Evolutionary conservation across 2,797 vertebrate genomes (phyloP), one percentile per base, ranked within the genome.

Genomic region (Sebastiscus albofasciatus): DNA sequence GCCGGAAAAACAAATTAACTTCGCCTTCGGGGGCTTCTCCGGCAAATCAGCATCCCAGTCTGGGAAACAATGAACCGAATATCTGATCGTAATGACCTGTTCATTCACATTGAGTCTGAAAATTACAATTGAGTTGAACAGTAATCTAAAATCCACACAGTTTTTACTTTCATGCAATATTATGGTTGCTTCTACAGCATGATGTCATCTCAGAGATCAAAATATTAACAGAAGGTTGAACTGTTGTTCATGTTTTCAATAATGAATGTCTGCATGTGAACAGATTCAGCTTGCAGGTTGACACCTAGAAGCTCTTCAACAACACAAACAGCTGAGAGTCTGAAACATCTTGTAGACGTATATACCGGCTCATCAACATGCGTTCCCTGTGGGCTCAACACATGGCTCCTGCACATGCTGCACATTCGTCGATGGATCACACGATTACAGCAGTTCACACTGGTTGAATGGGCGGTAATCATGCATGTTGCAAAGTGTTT

Each of bases 401-500:
- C 87, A 72, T 27, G 72, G 83, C 83, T 84, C 67, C 75, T 60
- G 58, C 89, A 83, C 82, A 88, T 76, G 86, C 77, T 77, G 80
- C 83, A 81, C 72, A 82, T 85, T 81, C 85, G 75, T n/a, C 71
- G 12, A 59, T 69, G 62, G 81, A 87, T 91, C 81, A 68, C 88
- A 87, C 31, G 55, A 90, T 87, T 82, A 85, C 77, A 77, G 77
- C 39, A 49, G 76, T 81, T 90, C 81, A 84, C 68, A 56, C 39
- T 4, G 78, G 84, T 72, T 91, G 85, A 91, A 82, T 80, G 81
- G 72, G 81, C 77, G 49, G 87, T 88, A 93, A 90, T 90, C 87
- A 85, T 83, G 88, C 89, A 86, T 91, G 89, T 75, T 90, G 80
- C 79, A 80, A 88, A 91, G 85, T 79, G 89, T 82, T 93, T 91